A percentile compares a stretch with the other conserved stretches of the same genome.
These are phyloP conservation scores for Encarsia formosa DNA, from an alignment of 2,888 invertebrate species.

Conservation along the genomic window DNA sequence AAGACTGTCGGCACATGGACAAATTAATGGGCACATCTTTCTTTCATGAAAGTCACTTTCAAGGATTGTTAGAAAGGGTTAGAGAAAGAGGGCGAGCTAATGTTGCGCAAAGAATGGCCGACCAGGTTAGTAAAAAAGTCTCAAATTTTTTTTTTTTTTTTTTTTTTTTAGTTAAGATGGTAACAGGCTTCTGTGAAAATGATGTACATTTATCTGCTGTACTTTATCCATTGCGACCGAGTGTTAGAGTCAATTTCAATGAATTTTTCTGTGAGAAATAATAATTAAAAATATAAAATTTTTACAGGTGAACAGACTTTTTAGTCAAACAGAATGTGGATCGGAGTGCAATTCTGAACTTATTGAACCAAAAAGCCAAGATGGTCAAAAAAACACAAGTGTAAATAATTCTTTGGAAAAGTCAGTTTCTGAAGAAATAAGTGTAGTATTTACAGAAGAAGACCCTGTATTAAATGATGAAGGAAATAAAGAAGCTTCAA, in stretches of 20 bases:
- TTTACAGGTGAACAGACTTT: constrained; percentile 40
- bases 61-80: constrained; percentile 71
- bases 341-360: constrained; percentile 36
- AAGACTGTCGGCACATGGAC: constrained; percentile 82
- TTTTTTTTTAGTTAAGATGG: background rate
- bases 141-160: background rate
- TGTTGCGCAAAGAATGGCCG: constrained; percentile 68
- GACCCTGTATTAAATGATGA: constrained; percentile 28
- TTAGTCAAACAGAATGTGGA: constrained; percentile 41
- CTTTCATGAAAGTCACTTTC: constrained; percentile 78
- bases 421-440: constrained; percentile 29
- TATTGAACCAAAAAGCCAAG: constrained; percentile 28
- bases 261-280: too few species aligned
- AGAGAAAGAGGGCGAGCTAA: constrained; percentile 69
- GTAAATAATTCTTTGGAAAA: constrained; percentile 25
- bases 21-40: constrained; percentile 80
- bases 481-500: constrained; percentile 25
- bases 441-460: constrained; percentile 28
- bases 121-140: constrained; percentile 57
- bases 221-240: too few species aligned
- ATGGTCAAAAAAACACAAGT: constrained; percentile 11
- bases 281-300: constrained; percentile 16
- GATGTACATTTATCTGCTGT: too few species aligned
- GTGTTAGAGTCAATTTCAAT: too few species aligned
- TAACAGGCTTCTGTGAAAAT: too few species aligned